phyloP scores from a whole-genome alignment of 2,113 vertebrate species.

The Phoxinus phoxinus region DNA sequence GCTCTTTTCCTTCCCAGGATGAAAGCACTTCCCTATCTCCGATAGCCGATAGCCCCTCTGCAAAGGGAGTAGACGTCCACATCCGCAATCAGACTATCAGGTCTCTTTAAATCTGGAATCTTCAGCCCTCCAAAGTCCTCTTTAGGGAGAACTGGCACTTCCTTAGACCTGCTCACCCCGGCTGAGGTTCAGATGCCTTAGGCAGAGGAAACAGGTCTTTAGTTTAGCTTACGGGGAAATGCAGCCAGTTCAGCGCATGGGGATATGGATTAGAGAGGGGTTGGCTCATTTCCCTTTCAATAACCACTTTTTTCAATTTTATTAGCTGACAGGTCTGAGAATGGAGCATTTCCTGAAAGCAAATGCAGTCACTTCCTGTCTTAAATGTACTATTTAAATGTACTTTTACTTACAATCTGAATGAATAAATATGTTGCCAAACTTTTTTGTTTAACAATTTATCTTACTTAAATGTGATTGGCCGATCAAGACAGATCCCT shows the following conservation, averaged over 20 bases:
- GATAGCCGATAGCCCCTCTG: conserved; percentile 49
- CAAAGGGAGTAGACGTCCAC: conserved; percentile 31
- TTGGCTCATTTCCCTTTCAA: conserved; percentile 36
- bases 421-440: neutral
- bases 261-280: conserved; percentile 36
- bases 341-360: neutral
- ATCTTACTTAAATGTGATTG: neutral
- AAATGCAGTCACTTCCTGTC: neutral
- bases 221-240: conserved; percentile 14
- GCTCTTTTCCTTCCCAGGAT: conserved; percentile 45
- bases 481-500: too few species aligned
- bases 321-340: neutral
- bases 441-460: neutral
- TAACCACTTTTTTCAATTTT: neutral
- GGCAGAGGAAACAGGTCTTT: conserved; percentile 43
- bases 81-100: conserved; percentile 42
- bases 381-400: neutral
- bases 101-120: conserved; percentile 30
- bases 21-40: conserved; percentile 52
- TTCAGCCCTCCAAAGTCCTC: conserved; percentile 25
- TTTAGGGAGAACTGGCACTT: conserved; percentile 41
- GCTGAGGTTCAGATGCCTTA: conserved; percentile 27
- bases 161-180: conserved; percentile 13
- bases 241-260: conserved; percentile 34
- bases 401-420: neutral